These are phyloP conservation scores for Lordiphosa fenestrarum DNA, from an alignment of 2,888 invertebrate genomes.

Conservation along the genomic window DNA sequence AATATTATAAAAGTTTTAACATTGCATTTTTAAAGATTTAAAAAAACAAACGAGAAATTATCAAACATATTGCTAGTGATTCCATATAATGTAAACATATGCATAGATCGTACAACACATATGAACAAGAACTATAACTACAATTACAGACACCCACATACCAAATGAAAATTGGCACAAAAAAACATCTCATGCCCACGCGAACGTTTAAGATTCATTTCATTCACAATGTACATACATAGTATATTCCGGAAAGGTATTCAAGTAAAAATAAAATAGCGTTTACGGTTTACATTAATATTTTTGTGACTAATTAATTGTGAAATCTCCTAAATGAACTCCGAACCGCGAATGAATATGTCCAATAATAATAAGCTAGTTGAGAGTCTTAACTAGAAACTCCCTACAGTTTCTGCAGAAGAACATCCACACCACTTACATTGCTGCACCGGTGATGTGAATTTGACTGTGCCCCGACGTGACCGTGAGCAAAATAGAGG, in stretches of 20 bases:
- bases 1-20: slow-evolving; percentile 31
- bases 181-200: not conserved
- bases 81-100: slow-evolving; percentile 41
- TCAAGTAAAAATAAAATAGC: slow-evolving; percentile 37
- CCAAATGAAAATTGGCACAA: not conserved
- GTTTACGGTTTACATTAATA: slow-evolving; percentile 21
- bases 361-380: no score
- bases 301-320: no score
- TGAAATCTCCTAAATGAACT: no score
- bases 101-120: slow-evolving; percentile 38
- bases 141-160: slow-evolving; percentile 21
- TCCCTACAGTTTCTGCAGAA: no score
- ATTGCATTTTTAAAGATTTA: slow-evolving; percentile 30
- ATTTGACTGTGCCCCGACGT: no score
- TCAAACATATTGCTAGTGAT: slow-evolving; percentile 65
- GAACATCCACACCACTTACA: no score
- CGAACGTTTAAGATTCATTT: slow-evolving; percentile 11
- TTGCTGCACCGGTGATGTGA: no score
- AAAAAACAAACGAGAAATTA: slow-evolving; percentile 36
- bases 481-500: no score
- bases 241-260: slow-evolving; percentile 42
- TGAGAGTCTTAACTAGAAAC: no score
- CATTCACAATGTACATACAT: slow-evolving; percentile 48
- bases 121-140: slow-evolving; percentile 9
- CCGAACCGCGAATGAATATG: no score